These are phyloP conservation scores for Gasterosteus nipponicus DNA, from an alignment of 2,113 vertebrate genomes.

Conservation along the genomic window DNA sequence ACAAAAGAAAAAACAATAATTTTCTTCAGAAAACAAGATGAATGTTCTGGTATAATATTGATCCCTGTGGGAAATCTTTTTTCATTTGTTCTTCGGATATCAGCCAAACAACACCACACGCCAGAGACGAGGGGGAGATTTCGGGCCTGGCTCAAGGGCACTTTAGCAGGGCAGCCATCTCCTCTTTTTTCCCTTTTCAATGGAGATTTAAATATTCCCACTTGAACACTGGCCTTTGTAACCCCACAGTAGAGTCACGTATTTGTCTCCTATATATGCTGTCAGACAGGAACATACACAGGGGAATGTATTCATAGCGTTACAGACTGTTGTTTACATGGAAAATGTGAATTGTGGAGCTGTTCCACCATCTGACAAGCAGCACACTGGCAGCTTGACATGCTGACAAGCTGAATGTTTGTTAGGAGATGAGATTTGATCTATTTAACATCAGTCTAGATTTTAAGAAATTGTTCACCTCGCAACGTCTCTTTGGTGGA, in stretches of 20 bases:
- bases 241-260: neutral
- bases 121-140: neutral
- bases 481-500: slow-evolving; percentile 1
- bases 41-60: neutral
- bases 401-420: neutral
- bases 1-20: slow-evolving; percentile 14
- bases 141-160: slow-evolving; percentile 10
- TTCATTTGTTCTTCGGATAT: slow-evolving; percentile 6
- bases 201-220: neutral
- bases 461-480: neutral
- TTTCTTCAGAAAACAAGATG: neutral
- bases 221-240: neutral
- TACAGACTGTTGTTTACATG: neutral
- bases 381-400: neutral
- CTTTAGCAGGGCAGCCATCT: slow-evolving; percentile 5
- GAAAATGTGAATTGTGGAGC: neutral
- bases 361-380: neutral
- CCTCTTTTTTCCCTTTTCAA: neutral
- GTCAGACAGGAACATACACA: neutral
- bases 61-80: neutral
- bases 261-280: neutral
- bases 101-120: slow-evolving; percentile 26
- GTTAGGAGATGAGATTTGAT: neutral
- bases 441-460: neutral
- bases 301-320: no score